Conservation (phyloP, 2,888 invertebrate species). For the Tuberolachnus salignus region DNA sequence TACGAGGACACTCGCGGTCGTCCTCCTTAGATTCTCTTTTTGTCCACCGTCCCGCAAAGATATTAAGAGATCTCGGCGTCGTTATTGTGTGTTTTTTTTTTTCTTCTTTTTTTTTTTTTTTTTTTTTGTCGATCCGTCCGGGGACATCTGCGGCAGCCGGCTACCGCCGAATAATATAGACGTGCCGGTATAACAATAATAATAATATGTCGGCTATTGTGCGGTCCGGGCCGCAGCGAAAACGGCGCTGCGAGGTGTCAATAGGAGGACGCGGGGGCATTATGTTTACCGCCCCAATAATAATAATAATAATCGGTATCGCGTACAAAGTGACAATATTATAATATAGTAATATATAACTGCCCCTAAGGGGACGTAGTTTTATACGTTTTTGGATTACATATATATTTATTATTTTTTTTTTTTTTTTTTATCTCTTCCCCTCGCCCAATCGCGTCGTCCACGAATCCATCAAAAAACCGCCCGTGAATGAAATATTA, state of each 20-base stretch:
- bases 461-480: conserved; percentile 43
- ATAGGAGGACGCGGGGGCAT: conserved; percentile 47
- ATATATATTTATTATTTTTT: no score
- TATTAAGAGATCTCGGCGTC: no score
- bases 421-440: no score
- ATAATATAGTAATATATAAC: conserved; percentile 3
- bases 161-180: conserved; percentile 23
- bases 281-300: conserved; percentile 43
- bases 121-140: not conserved
- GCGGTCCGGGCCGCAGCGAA: conserved; percentile 33
- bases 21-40: no score
- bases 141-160: conserved; percentile 40
- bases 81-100: no score
- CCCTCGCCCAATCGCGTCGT: not conserved
- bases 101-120: no score
- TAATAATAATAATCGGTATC: conserved; percentile 25
- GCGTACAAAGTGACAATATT: not conserved
- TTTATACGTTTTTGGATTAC: not conserved
- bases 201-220: conserved; percentile 49
- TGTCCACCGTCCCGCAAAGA: no score
- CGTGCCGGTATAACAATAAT: no score
- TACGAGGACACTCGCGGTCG: no score
- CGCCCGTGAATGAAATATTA: conserved; percentile 46
- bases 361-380: no score
- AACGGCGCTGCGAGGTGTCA: conserved; percentile 49